A percentile compares a stretch with the other conserved stretches of the same genome.
Conservation (phyloP, 1,140 invertebrate genomes). For the Apolygus lucorum region DNA sequence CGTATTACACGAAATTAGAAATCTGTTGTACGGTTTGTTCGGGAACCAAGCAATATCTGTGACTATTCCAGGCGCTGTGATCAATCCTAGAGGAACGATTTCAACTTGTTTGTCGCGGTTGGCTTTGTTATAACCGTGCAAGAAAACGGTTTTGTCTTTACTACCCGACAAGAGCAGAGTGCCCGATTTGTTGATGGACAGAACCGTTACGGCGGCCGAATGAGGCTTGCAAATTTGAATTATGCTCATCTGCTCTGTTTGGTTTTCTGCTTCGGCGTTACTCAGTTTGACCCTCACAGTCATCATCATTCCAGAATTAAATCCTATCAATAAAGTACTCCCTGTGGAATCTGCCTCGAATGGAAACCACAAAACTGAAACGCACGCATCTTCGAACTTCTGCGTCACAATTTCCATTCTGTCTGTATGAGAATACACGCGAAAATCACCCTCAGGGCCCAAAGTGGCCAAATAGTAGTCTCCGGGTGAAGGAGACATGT, state of each 20-base stretch:
- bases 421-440: not conserved
- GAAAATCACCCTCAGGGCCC: not conserved
- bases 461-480: not conserved
- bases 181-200: not conserved
- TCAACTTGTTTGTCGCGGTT: not conserved
- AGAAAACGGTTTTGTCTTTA: not conserved
- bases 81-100: not conserved
- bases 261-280: not conserved
- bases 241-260: not conserved
- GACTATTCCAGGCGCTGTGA: not conserved
- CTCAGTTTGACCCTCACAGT: not conserved
- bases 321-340: not conserved
- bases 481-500: not conserved
- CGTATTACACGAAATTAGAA: not conserved
- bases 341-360: not conserved
- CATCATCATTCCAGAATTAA: not conserved
- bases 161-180: not conserved
- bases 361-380: not conserved
- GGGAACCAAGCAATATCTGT: not conserved
- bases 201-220: not conserved
- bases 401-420: not conserved
- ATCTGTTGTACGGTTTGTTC: not conserved
- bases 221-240: not conserved
- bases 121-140: not conserved
- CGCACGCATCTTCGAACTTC: not conserved